Evolutionary conservation across 2,113 vertebrate species (phyloP), one percentile per base, ranked within the genome.

Genomic region (Athene noctua): DNA sequence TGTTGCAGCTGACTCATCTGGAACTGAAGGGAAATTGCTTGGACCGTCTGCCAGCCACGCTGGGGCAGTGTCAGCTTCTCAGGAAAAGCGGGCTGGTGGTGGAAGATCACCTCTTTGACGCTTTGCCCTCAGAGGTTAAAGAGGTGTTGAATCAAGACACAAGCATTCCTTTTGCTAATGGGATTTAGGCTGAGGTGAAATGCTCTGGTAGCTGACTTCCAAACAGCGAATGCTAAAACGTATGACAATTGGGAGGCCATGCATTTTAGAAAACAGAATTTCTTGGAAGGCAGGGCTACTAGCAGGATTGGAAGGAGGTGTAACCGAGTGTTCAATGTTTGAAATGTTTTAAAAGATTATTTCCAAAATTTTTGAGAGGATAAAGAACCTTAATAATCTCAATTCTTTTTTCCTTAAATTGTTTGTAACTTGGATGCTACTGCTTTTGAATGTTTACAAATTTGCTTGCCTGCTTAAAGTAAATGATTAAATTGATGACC

Each of bases 21-120:
- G 99, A 99, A 97, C 96, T 99, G 92, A 99, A 99, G 96, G 99
- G 99, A 92, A 99, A 99, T 97, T 99, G 99, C 97, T 97, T 99
- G 93, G 99, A 99, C 94, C 99, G 99, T 84, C 98, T 99, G 66
- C 99, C 99, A 40, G 95, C 97, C 59, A 99, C 99, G 63, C 98
- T 99, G 46, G 98, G 99, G 44, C 99, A 99, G 96, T 99, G 99
- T 97, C 97, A 98, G 55, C 98, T 99, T 95, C 98, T 99, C 93
- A 99, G 98, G 96, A 98, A 98, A 97, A 98, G 98, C 23, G 98
- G 99, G 94, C 98, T 99, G 34, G 81, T 99, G 9, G 98, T 99
- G 78, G 99, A 99, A 95, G 99, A 99, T 96, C 99, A 99, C 93
- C 99, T 99, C 94, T 99, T 99, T 97, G 99, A 99, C 72, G 98